Evolutionary conservation across 2,888 invertebrate species (phyloP).

Genomic region (Meiosimyza platycephala): DNA sequence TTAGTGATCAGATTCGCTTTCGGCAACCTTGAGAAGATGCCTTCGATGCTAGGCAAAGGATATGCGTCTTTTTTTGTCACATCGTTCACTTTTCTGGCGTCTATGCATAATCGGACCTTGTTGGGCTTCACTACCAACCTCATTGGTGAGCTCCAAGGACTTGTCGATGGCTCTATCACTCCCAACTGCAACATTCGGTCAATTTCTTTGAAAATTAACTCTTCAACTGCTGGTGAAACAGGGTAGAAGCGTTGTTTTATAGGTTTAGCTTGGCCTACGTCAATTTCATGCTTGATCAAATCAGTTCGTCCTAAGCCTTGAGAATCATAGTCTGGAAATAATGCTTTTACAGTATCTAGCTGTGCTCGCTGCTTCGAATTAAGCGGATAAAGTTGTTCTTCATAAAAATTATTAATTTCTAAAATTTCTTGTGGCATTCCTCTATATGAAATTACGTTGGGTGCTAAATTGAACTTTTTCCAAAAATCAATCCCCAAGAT

Average conservation of each 20-base stretch:
- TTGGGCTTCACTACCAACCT: too few relatives aligned
- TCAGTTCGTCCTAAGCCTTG: constrained; percentile 37
- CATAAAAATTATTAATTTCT: not conserved
- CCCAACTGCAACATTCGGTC: too few relatives aligned
- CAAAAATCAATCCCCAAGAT: constrained; percentile 35
- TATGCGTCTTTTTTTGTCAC: too few relatives aligned
- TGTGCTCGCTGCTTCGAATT: not conserved
- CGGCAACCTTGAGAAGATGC: constrained; percentile 40
- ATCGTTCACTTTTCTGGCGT: too few relatives aligned
- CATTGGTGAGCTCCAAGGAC: too few relatives aligned
- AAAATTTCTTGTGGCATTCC: too few relatives aligned
- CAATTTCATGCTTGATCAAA: constrained; percentile 38
- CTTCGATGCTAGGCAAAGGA: too few relatives aligned
- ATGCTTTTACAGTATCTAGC: not conserved
- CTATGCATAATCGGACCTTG: too few relatives aligned
- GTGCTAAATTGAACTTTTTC: constrained; percentile 16
- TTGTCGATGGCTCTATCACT: too few relatives aligned
- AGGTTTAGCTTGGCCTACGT: constrained; percentile 38
- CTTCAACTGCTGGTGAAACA: constrained; percentile 42
- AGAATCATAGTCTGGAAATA: not conserved
- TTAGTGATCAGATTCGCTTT: constrained; percentile 36
- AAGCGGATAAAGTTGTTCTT: not conserved
- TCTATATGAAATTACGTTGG: too few relatives aligned
- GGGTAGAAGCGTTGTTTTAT: constrained; percentile 44
- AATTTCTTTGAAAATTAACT: constrained; percentile 47